phyloP scores from a whole-genome alignment of 2,888 invertebrate genomes.

The Drosophila affinis region DNA sequence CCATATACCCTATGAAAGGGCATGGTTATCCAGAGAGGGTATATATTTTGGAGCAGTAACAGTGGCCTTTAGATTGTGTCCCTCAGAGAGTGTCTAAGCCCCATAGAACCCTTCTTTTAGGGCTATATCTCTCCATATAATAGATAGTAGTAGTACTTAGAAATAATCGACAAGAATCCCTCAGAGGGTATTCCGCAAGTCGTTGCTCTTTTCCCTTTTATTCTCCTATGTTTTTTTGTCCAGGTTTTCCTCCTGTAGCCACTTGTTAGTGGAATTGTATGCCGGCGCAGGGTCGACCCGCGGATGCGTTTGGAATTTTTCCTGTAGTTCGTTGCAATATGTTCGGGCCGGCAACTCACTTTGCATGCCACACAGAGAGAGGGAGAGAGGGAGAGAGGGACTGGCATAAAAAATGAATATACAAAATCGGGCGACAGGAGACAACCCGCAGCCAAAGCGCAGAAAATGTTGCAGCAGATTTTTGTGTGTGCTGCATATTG shows the following conservation, averaged over 20 bases:
- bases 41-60: background rate
- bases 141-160: too few relatives aligned
- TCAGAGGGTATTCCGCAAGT: background rate
- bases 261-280: conserved; percentile 40
- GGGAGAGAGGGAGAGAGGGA: conserved; percentile 11
- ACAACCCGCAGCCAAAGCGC: conserved; percentile 49
- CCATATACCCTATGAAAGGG: background rate
- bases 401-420: conserved; percentile 19
- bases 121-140: too few relatives aligned
- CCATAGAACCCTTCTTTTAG: too few relatives aligned
- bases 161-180: too few relatives aligned
- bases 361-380: conserved; percentile 28
- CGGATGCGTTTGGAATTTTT: conserved; percentile 38
- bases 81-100: too few relatives aligned
- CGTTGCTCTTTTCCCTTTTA: background rate
- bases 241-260: conserved; percentile 5
- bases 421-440: conserved; percentile 29
- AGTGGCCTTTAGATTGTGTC: background rate
- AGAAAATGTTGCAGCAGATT: conserved; percentile 6
- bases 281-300: conserved; percentile 33
- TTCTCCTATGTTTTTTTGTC: conserved; percentile 1
- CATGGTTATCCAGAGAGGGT: background rate
- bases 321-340: conserved; percentile 44
- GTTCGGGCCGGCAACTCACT: conserved; percentile 46
- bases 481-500: conserved; percentile 52